Evolutionary conservation across 2,113 vertebrate genomes (phyloP), one percentile per base, ranked within the genome.

Genomic region (Dissostichus mawsoni): DNA sequence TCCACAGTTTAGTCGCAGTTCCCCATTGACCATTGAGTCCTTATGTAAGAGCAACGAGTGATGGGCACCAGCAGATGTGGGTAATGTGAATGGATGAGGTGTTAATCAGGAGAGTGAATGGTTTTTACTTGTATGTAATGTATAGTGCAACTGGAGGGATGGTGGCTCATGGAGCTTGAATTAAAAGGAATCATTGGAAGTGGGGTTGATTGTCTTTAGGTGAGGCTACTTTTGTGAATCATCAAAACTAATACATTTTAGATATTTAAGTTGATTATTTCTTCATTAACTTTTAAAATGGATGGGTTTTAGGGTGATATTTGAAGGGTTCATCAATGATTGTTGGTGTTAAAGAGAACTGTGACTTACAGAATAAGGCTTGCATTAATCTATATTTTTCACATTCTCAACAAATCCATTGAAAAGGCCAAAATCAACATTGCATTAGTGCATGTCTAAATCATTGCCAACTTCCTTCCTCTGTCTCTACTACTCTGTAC

Each of bases 41-140:
- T 78, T 78, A 70, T 57, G 76, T 68, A 69, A 80, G 77, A 76
- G 56, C 2, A 66, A 41, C 25, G 52, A 90, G 79, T 63, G 85
- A 87, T 83, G 52, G 45, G 55, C 52, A 18, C 45, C 23, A 3
- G 69, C 83, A 85, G 89, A 86, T 87, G 82, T 55, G 62, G 47
- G 74, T 52, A 58, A 87, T 64, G 74, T 76, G 23, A 67, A 57
- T 57, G 67, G 66, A 78, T 1, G 51, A 62, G 52, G 75, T 25
- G 59, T 67, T 73, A 41, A 41, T 1, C 36, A 41, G 36, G 36
- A 41, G 36, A 41, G 36, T 41, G 36, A 41, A 41, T 41, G 36
- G 36, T 41, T 41, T 41, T 1, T 1, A 6, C 36, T 41, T 8
- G 5, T 1, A 41, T 41, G 36, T 41, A 41, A 41, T 41, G 36